Evolutionary conservation across 2,888 invertebrate genomes (phyloP), one percentile per base, ranked within the genome.

Genomic region (Cybosia mesomella): DNA sequence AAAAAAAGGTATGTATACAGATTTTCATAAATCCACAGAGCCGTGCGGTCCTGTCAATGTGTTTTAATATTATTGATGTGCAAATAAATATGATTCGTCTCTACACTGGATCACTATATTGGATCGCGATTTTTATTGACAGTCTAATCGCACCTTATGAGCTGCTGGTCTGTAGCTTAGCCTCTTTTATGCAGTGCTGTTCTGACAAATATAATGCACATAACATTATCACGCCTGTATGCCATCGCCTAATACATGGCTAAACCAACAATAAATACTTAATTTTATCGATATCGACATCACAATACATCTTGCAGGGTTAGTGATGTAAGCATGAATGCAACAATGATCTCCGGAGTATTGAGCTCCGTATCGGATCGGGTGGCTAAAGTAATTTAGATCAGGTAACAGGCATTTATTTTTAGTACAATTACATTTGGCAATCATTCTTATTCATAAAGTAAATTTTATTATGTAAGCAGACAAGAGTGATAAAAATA

Each of bases 321-420:
- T 39, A 55, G 53, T 70, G 69, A 67, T 54, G 72, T 67, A 67
- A 69, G 58, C 55, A 21, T 21, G 59, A 57, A 62, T 67, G 72
- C 67, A 65, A 67, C 61, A 57, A n/a, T 67, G 66, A 67, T 70
- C 72, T 65, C 70, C 32, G n/a, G 72, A 59, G 69, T 64, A 72
- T 72, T 69, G 59, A 68, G 68, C 58, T 63, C 57, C 62, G 58
- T 53, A 58, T 58, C 67, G 63, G 49, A 63, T 63, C 28, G 28
- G 49, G 24, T 53, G 28, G 22, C 32, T 43, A 58, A 34, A n/a
- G 63, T 53, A 58, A 67, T 63, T 54, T 61, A 24, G 60, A 15
- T 10, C 60, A 62, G 34, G 32, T 53, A 57, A 55, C 15, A 22
- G 49, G 24, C 24, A 54, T 54, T 28, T 49, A 67, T 54, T 57